Base-by-base conservation (phyloP, 2,797 vertebrate genomes). In the Meriones psammophilus region DNA sequence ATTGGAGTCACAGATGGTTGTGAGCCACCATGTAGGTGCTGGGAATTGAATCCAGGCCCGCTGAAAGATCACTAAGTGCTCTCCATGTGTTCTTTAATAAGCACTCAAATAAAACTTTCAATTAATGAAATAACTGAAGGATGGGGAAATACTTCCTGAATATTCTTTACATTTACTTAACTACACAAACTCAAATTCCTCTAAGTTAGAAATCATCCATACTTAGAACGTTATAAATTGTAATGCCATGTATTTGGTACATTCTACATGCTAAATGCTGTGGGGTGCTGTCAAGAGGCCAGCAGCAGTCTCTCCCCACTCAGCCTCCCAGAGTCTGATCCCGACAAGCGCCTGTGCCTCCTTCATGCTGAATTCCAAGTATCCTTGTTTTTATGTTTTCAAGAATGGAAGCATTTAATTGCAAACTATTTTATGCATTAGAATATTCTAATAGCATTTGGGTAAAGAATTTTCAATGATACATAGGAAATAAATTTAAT, bases 111-210 rank as follows among this genome's bases (percentile, higher is more conserved):
- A 95, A 89, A 95, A 96, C 10, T 78, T 92, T 81, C 71, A 93
- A 78, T 85, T 78, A 93, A 69, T 80, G 60, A 95, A 89, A 86
- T 89, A 96, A 79, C 8, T 94, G 62, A 97, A n/a, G 28, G n/a
- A 66, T 95, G 36, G 85, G 86, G 78, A 93, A 64, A 13, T 10
- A 85, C 69, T 87, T 86, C 78, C 69, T 88, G 24, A 90, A 96
- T 42, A 91, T 93, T 95, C 68, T 88, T 96, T 94, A 85, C 60
- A 90, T 60, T 95, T 68, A 86, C 64, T 94, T 81, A 79, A 94
- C 46, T 91, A 56, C 33, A 93, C 95, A 96, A 89, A 71, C 33
- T 77, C 20, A 86, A 78, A 80, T 92, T 96, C 88, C 56, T 50
- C 39, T 80, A 89, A n/a, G 24, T 94, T 60, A 92, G 42, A 94